These are phyloP conservation scores for Aphaenogaster rudis DNA, from an alignment of 1,140 invertebrate species.

Conservation along the genomic window DNA sequence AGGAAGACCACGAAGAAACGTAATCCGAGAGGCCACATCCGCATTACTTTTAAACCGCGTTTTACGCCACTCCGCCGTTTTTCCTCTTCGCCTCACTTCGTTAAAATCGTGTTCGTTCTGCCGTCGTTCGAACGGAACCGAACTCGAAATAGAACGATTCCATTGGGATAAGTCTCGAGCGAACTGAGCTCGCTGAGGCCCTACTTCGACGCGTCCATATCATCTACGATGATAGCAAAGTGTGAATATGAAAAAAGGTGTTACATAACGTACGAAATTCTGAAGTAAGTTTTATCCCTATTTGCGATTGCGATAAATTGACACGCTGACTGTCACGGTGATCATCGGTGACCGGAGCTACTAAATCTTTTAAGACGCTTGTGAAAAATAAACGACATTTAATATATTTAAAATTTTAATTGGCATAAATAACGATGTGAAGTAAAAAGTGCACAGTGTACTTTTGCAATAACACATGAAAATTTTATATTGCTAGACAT, in stretches of 20 bases:
- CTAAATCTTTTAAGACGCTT: neutral
- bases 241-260: neutral
- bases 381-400: neutral
- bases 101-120: constrained; percentile 72
- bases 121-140: constrained; percentile 50
- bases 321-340: neutral
- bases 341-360: neutral
- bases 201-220: neutral
- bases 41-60: constrained; percentile 73
- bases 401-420: no score
- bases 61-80: constrained; percentile 37
- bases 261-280: neutral
- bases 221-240: neutral
- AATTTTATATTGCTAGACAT: no score
- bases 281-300: neutral
- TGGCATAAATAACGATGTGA: no score
- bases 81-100: constrained; percentile 15
- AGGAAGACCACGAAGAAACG: constrained; percentile 69
- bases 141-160: constrained; percentile 60
- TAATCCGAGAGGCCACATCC: constrained; percentile 72
- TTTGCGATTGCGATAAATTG: neutral
- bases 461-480: no score
- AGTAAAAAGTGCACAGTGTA: no score
- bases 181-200: neutral
- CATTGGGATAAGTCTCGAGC: constrained; percentile 26